Percentiles rank a stretch among this genome's conserved stretches.
phyloP scores from a whole-genome alignment of 2,888 invertebrate species.

The Drosophila borealis region DNA sequence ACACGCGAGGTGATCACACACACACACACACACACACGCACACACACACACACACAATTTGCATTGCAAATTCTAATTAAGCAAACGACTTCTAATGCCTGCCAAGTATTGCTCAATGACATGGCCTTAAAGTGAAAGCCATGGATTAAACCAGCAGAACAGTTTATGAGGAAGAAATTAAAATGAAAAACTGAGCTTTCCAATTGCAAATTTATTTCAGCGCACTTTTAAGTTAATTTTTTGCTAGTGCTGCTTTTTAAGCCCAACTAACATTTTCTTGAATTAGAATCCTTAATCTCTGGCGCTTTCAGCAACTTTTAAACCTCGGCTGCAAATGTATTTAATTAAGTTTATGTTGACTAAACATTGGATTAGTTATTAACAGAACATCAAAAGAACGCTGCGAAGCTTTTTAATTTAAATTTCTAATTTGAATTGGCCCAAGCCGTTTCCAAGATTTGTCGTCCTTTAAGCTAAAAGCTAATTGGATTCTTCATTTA shows the following conservation, averaged over 20 bases:
- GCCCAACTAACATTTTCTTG: not conserved
- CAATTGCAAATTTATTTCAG: too few relatives aligned
- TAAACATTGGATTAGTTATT: too few relatives aligned
- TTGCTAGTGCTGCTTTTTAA: not conserved
- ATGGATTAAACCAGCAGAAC: not conserved
- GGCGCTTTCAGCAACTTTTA: not conserved
- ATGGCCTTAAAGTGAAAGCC: not conserved
- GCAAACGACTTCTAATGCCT: not conserved
- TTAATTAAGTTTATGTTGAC: too few relatives aligned
- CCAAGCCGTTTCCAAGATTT: too few relatives aligned
- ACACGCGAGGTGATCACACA: constrained; percentile 33
- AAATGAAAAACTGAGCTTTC: too few relatives aligned
- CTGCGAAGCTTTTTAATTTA: too few relatives aligned
- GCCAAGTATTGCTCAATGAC: not conserved
- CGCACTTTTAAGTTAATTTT: too few relatives aligned
- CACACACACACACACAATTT: constrained; percentile 11
- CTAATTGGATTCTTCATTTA: not conserved
- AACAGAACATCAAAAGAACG: too few relatives aligned
- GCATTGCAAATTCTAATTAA: constrained; percentile 32
- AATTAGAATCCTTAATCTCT: not conserved
- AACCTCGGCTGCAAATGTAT: not conserved
- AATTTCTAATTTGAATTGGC: too few relatives aligned
- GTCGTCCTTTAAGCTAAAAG: too few relatives aligned
- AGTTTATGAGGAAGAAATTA: too few relatives aligned
- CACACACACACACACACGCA: not conserved